phyloP scores from a whole-genome alignment of 2,888 invertebrate genomes.

The Pammene aurita region DNA sequence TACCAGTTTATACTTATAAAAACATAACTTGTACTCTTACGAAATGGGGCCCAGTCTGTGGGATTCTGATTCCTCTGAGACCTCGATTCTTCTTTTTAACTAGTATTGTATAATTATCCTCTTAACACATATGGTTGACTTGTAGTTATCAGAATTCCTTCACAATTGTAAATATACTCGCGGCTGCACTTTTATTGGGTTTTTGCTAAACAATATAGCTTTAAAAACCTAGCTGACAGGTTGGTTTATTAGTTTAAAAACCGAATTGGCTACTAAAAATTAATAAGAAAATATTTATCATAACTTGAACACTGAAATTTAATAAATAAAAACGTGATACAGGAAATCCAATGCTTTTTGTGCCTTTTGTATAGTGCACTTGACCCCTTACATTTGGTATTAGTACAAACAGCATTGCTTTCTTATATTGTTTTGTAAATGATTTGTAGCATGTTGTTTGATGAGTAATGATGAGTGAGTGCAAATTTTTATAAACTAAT shows the following conservation, averaged over 20 bases:
- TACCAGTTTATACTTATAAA: slow-evolving; percentile 2
- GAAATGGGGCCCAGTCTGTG: slow-evolving; percentile 14
- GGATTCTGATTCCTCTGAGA: slow-evolving; percentile 19
- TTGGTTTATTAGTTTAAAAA: slow-evolving; percentile 28
- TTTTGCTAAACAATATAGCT: slow-evolving; percentile 49
- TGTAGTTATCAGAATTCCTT: slow-evolving; percentile 42
- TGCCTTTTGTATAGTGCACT: slow-evolving; percentile 42
- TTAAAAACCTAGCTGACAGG: slow-evolving; percentile 48
- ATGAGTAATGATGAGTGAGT: slow-evolving; percentile 37
- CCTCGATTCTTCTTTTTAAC: neutral
- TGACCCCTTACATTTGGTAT: slow-evolving; percentile 21
- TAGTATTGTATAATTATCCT: neutral
- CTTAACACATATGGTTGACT: neutral
- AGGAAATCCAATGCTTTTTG: slow-evolving; percentile 48
- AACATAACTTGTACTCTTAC: slow-evolving; percentile 8
- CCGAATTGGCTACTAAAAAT: slow-evolving; percentile 31
- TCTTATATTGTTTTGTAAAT: slow-evolving; percentile 36
- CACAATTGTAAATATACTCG: slow-evolving; percentile 43
- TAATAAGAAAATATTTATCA: slow-evolving; percentile 35
- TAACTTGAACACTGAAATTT: slow-evolving; percentile 10
- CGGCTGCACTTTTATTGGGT: slow-evolving; percentile 50
- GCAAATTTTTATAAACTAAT: slow-evolving; percentile 19
- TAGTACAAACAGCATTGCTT: slow-evolving; percentile 50
- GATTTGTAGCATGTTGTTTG: slow-evolving; percentile 46
- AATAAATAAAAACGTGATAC: slow-evolving; percentile 27